These are phyloP conservation scores for Callinectes sapidus DNA, from an alignment of 2,888 invertebrate species.

Conservation along the genomic window DNA sequence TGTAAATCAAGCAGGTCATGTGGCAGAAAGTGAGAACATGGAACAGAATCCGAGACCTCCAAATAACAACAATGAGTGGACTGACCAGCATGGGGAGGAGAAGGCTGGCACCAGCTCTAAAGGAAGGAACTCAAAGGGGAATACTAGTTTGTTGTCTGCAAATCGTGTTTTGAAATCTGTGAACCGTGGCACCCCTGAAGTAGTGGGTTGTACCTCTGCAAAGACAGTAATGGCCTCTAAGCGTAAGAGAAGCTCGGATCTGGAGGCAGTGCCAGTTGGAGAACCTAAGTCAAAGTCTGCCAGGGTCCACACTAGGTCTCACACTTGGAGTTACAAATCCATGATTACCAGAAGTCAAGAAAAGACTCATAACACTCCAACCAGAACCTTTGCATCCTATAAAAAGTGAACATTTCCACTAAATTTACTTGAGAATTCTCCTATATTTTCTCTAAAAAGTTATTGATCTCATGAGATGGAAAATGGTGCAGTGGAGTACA, in stretches of 20 bases:
- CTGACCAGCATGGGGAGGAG: slow-evolving; percentile 51
- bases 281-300: slow-evolving; percentile 63
- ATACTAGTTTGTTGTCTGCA: slow-evolving; percentile 43
- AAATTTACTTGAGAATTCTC: not conserved
- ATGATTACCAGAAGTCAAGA: slow-evolving; percentile 72
- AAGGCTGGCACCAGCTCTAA: slow-evolving; percentile 59
- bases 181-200: slow-evolving; percentile 59
- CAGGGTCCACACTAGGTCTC: slow-evolving; percentile 67
- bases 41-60: slow-evolving; percentile 54
- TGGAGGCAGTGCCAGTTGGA: slow-evolving; percentile 44
- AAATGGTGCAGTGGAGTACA: slow-evolving; percentile 46
- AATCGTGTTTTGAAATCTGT: slow-evolving; percentile 70
- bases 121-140: slow-evolving; percentile 10
- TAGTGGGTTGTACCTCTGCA: slow-evolving; percentile 24
- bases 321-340: slow-evolving; percentile 69
- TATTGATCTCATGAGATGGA: slow-evolving; percentile 57
- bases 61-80: slow-evolving; percentile 68
- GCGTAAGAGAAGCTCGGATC: slow-evolving; percentile 54
- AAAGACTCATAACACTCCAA: slow-evolving; percentile 63
- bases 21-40: slow-evolving; percentile 59
- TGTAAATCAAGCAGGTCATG: slow-evolving; percentile 35
- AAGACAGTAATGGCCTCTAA: slow-evolving; percentile 44
- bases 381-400: slow-evolving; percentile 28
- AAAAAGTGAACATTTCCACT: slow-evolving; percentile 47
- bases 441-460: slow-evolving; percentile 32